Conservation (phyloP, 2,888 invertebrate species). For the Drosophila dives region DNA sequence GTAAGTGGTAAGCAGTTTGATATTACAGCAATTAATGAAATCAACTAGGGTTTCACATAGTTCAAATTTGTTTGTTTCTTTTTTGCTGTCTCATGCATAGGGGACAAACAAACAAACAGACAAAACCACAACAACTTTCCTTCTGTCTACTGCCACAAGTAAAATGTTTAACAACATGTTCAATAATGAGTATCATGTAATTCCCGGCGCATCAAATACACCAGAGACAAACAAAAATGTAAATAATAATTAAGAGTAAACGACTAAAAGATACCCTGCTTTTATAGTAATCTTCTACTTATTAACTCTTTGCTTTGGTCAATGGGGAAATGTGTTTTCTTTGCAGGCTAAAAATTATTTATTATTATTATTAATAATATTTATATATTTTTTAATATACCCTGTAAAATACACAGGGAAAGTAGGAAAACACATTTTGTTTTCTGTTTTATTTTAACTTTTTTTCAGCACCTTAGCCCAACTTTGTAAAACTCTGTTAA, state of each 20-base stretch:
- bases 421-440: not conserved
- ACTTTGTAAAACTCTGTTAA: not conserved
- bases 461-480: too few species aligned
- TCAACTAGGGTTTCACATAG: slow-evolving; percentile 50
- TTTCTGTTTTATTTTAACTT: too few species aligned
- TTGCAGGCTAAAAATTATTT: too few species aligned
- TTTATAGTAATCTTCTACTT: not conserved
- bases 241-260: not conserved
- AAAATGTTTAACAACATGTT: slow-evolving; percentile 45
- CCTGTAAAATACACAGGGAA: too few species aligned
- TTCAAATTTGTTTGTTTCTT: slow-evolving; percentile 23
- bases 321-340: not conserved
- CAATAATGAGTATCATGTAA: slow-evolving; percentile 75
- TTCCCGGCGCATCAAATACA: slow-evolving; percentile 53
- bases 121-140: slow-evolving; percentile 49
- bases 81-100: slow-evolving; percentile 59
- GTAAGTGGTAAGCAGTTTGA: slow-evolving; percentile 36
- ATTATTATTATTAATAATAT: not conserved
- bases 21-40: slow-evolving; percentile 67
- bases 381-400: not conserved
- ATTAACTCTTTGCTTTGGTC: not conserved
- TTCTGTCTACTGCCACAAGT: slow-evolving; percentile 15
- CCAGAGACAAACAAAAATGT: slow-evolving; percentile 7
- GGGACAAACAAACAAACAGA: slow-evolving; percentile 3
- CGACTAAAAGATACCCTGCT: not conserved